These are phyloP conservation scores for Luperina testacea DNA, from an alignment of 2,888 invertebrate species.

Conservation along the genomic window DNA sequence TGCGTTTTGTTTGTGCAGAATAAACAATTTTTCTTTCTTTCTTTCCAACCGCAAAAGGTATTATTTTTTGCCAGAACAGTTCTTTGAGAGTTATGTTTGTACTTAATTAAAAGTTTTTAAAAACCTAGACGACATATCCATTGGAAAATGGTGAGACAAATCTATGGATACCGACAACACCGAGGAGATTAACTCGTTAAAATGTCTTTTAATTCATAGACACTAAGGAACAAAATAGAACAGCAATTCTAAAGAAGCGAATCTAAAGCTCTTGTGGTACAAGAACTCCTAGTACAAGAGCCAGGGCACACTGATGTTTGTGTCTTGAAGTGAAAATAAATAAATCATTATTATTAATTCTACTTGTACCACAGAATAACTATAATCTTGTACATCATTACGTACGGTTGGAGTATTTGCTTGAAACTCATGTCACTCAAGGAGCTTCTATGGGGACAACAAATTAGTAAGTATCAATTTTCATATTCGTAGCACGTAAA, in stretches of 20 bases:
- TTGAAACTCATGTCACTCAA: not conserved
- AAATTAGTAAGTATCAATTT: not conserved
- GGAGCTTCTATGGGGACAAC: not conserved
- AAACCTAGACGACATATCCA: not conserved
- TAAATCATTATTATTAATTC: too few species aligned
- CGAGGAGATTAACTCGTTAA: not conserved
- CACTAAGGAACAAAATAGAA: not conserved
- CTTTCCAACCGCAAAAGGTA: too few species aligned
- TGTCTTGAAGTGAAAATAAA: too few species aligned
- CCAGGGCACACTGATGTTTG: too few species aligned
- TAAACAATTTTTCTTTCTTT: too few species aligned
- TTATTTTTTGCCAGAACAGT: not conserved
- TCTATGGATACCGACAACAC: not conserved
- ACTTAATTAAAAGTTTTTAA: not conserved
- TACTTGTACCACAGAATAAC: too few species aligned
- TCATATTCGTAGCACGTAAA: not conserved
- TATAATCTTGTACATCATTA: not conserved
- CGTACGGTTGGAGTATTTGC: not conserved
- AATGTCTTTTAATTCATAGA: not conserved
- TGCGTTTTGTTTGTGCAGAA: too few species aligned
- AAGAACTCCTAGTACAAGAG: too few species aligned
- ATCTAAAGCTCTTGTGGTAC: too few species aligned
- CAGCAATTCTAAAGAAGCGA: not conserved
- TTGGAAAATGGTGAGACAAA: not conserved
- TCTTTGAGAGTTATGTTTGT: not conserved